Conservation (phyloP, 2,888 invertebrate genomes). For the Meloe dianella region DNA sequence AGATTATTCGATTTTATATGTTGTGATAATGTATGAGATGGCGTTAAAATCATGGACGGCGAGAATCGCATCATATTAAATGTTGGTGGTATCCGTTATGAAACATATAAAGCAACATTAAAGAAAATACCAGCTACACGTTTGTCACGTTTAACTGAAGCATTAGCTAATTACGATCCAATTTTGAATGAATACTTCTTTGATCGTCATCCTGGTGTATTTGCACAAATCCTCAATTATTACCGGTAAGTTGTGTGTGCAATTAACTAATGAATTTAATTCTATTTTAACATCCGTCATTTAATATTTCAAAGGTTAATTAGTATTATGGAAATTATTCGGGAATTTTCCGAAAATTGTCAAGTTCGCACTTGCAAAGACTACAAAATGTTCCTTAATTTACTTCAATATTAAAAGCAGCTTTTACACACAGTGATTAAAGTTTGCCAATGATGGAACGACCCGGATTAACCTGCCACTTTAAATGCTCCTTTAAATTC, state of each 20-base stretch:
- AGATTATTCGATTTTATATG: background rate
- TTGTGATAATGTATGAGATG: slow-evolving; percentile 34
- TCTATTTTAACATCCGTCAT: too few relatives aligned
- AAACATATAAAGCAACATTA: slow-evolving; percentile 80
- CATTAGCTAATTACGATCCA: slow-evolving; percentile 87
- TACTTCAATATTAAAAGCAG: too few relatives aligned
- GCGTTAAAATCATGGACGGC: slow-evolving; percentile 72
- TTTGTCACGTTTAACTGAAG: slow-evolving; percentile 81
- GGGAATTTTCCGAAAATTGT: too few relatives aligned
- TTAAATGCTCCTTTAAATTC: too few relatives aligned
- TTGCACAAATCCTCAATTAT: slow-evolving; percentile 87
- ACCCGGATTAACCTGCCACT: too few relatives aligned
- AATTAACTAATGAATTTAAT: too few relatives aligned
- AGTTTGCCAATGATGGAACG: too few relatives aligned
- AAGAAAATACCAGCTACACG: slow-evolving; percentile 91
- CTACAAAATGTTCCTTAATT: too few relatives aligned
- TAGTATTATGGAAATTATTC: too few relatives aligned
- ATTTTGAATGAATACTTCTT: slow-evolving; percentile 89
- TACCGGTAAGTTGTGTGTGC: slow-evolving; percentile 66
- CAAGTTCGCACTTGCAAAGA: too few relatives aligned
- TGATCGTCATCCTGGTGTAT: slow-evolving; percentile 87
- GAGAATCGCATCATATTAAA: slow-evolving; percentile 94
- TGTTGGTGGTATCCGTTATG: slow-evolving; percentile 86
- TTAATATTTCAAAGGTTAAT: too few relatives aligned
- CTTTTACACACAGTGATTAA: too few relatives aligned